Evolutionary conservation across 2,113 vertebrate species (phyloP), one percentile per base, ranked within the genome.

Genomic region (Microcebus ravelobensis): DNA sequence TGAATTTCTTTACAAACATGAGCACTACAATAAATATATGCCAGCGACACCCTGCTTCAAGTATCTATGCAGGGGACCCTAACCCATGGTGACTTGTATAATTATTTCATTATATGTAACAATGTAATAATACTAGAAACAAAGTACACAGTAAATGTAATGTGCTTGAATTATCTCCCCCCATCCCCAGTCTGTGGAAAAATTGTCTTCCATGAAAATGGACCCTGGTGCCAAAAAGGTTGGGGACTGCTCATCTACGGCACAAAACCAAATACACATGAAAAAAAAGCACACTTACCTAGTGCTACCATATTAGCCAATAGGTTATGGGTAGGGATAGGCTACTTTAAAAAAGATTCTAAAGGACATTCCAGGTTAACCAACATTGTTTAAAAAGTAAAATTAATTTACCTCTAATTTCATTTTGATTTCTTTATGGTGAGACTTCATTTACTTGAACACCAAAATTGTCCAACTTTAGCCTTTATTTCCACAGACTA

Each of bases 321-420:
- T 0, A 31, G 4, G 23, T 57, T 70, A 68, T 27, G 67, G 6
- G 15, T 1, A 71, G 67, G 68, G 23, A 39, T 42, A 55, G 29
- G 36, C 80, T 61, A 36, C 15, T 70, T 87, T 59, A 29, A 52
- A 84, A 81, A 77, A 21, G 18, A 48, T 50, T 55, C 52, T 59
- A 89, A 57, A 11, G 48, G 18, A 87, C 21, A 89, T 10, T 80
- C 27, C 13, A 81, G 29, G 23, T 70, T 42, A 70, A 68, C 3
- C 21, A 20, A n/a, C 14, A 74, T 17, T 18, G 25, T 18, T 79
- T 76, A 61, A 71, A 79, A 80, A 29, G 25, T 65, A 71, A 88
- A 88, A 55, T 73, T 23, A 76, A 94, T 92, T 96, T 94, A 97
- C 89, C 88, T 95, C 36, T 81, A 65, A 70, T 45, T 74, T 36